These are phyloP conservation scores for Nansenia antarctica DNA, from an alignment of 2,113 vertebrate species.

Conservation along the genomic window DNA sequence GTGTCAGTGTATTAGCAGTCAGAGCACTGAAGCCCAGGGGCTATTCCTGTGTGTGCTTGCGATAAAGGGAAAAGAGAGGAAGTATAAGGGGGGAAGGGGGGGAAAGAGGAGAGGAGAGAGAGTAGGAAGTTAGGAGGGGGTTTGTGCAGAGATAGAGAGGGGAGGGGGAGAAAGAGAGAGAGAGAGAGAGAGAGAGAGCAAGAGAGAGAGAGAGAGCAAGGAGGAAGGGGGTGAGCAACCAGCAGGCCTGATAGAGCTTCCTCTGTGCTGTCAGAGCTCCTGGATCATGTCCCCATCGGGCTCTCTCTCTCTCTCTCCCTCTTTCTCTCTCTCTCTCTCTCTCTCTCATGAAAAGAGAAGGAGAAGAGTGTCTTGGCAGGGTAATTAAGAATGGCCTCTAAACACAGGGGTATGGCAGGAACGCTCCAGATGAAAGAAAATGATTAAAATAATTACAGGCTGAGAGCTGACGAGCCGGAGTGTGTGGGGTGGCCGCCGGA, in stretches of 20 bases:
- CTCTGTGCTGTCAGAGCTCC: conserved; percentile 73
- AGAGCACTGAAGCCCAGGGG: conserved; percentile 74
- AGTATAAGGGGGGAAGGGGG: conserved; percentile 59
- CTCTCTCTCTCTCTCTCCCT: conserved; percentile 26
- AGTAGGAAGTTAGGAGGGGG: conserved; percentile 41
- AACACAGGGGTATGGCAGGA: conserved; percentile 95
- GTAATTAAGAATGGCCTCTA: conserved; percentile 99
- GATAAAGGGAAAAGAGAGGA: conserved; percentile 80
- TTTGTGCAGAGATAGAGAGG: conserved; percentile 19
- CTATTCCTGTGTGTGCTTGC: conserved; percentile 81
- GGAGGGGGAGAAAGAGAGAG: conserved; percentile 40
- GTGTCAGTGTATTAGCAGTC: conserved; percentile 75
- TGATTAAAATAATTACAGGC: conserved; percentile 99
- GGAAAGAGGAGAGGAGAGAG: conserved; percentile 32
- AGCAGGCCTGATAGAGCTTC: conserved; percentile 67
- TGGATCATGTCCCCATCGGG: conserved; percentile 72
- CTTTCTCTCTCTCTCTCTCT: conserved; percentile 13
- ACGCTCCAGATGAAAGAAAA: conserved; percentile 99
- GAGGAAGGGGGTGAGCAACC: conserved; percentile 58
- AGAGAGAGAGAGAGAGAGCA: conserved; percentile 14
- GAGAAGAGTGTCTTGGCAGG: conserved; percentile 78
- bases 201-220: conserved; percentile 24
- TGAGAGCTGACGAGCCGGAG: conserved; percentile 98
- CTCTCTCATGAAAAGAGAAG: conserved; percentile 64
- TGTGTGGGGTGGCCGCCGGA: conserved; percentile 98